Evolutionary conservation across 2,888 invertebrate genomes (phyloP), one percentile per base, ranked within the genome.

Genomic region (Andrena trimmerana): DNA sequence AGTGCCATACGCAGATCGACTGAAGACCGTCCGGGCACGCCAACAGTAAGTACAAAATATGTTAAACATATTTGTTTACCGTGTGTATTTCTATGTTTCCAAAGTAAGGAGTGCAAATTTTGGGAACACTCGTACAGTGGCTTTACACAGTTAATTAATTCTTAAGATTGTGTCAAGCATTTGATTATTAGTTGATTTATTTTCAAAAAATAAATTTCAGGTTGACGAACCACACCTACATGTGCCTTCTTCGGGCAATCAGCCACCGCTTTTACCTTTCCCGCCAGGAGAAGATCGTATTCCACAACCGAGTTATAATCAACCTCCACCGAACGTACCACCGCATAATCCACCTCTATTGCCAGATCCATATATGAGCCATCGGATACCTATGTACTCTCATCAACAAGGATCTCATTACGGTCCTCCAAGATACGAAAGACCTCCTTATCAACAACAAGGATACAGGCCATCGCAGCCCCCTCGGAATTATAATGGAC

Each of bases 1-100:
- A 88, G 91, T 8, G 90, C 91, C n/a, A 90, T 93, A 69, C 89
- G 93, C 10, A 88, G 94, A 78, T 91, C 93, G 24, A 92, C 92
- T 20, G 96, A 96, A 92, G 97, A 96, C 90, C 95, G 97, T 66
- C 95, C 97, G 0, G 96, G 96, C 66, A 97, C 97, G 8, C 97
- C 97, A 1, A 97, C 97, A 0, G 95, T 97, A 67, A 89, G 92
- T 87, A 1, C 6, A 27, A 24, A 48, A 66, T 60, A 29, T 65
- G 16, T 59, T 70, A 59, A 27, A 48, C 20, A 60, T 27, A 10
- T 54, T 33, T 7, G 0, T 54, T 10, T 31, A 24, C 2, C 16
- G 50, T 24, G 54, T 8, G 1, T 20, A 42, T 13, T 42, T 42
- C 42, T 42, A 13, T 13, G 0, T 13, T 42, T 42, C 13, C 42